A percentile compares a stretch with the other conserved stretches of the same genome.
Conservation (phyloP, 2,113 vertebrate genomes). For the Cariama cristata region DNA sequence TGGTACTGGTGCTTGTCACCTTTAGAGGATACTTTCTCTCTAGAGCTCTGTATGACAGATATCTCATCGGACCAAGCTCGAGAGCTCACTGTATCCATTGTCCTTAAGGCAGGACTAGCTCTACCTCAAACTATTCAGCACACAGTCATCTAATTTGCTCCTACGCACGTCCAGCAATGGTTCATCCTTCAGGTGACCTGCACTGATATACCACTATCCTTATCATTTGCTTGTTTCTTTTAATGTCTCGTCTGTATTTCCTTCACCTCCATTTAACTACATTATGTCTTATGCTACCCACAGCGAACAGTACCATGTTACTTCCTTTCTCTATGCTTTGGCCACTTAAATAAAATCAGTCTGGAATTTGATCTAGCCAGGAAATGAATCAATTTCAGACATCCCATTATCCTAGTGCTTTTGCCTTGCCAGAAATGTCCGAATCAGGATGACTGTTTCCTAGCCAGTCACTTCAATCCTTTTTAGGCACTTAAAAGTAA, state of each 20-base stretch:
- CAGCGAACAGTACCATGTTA: background rate
- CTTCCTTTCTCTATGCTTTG: background rate
- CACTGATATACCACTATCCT: background rate
- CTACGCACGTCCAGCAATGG: accelerated
- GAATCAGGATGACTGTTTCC: background rate
- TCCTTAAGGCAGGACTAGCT: background rate
- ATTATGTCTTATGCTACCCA: background rate
- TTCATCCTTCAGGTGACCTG: background rate
- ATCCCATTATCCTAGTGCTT: background rate
- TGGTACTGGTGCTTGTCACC: background rate
- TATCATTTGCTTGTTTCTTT: background rate
- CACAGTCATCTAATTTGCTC: background rate
- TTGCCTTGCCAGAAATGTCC: background rate
- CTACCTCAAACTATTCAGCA: background rate
- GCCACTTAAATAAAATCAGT: constrained; percentile 11
- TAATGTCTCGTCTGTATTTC: background rate
- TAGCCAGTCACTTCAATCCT: background rate
- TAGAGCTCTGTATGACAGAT: background rate
- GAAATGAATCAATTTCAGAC: constrained; percentile 45
- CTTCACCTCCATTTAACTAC: background rate
- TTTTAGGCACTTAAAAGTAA: constrained; percentile 31
- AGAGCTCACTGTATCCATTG: background rate
- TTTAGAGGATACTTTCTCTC: background rate
- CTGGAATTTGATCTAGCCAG: constrained; percentile 37
- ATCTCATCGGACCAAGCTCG: background rate